These are phyloP conservation scores for Laspeyria flexula DNA, from an alignment of 2,888 invertebrate genomes.

Conservation along the genomic window DNA sequence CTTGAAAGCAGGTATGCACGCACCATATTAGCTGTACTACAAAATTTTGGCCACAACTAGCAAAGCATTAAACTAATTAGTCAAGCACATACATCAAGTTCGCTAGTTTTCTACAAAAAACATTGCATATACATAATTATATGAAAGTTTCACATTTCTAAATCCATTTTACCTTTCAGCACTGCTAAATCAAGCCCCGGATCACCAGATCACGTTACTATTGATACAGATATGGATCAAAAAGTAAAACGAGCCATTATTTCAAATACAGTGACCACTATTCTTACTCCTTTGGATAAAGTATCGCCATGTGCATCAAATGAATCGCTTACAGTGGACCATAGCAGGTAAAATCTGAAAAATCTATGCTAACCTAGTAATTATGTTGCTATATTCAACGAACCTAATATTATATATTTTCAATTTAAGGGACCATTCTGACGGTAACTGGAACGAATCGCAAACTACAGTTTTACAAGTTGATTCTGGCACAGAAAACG, in stretches of 20 bases:
- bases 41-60: constrained; percentile 35
- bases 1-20: constrained; percentile 72
- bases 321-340: constrained; percentile 93
- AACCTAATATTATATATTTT: background rate
- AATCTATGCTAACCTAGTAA: too few species aligned
- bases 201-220: constrained; percentile 81
- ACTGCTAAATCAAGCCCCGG: constrained; percentile 88
- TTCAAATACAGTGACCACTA: constrained; percentile 68
- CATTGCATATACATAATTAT: too few species aligned
- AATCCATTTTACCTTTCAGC: constrained; percentile 54
- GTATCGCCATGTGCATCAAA: constrained; percentile 92
- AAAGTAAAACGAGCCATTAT: constrained; percentile 64
- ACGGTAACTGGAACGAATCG: constrained; percentile 96
- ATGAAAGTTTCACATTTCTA: too few species aligned
- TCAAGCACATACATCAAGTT: background rate
- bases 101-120: background rate
- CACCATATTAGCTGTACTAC: constrained; percentile 37
- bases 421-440: constrained; percentile 90
- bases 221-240: constrained; percentile 58
- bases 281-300: constrained; percentile 79
- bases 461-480: constrained; percentile 93
- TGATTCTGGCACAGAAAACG: constrained; percentile 89
- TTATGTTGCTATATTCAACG: background rate
- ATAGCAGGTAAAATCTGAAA: constrained; percentile 74
- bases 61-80: constrained; percentile 19